These are phyloP conservation scores for Acyrthosiphon pisum DNA, from an alignment of 1,140 invertebrate species.

Conservation along the genomic window DNA sequence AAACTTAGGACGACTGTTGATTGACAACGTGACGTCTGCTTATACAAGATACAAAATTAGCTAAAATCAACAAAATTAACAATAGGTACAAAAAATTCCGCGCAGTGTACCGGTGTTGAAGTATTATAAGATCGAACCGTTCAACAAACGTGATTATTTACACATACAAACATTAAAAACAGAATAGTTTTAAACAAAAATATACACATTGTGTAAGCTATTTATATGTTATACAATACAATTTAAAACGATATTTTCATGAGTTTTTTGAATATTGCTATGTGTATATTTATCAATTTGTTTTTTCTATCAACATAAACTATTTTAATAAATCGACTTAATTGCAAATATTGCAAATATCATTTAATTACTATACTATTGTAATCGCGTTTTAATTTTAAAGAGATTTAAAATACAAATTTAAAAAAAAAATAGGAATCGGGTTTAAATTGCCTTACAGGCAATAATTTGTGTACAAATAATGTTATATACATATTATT, in stretches of 20 bases:
- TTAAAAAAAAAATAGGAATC: not conserved
- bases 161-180: not conserved
- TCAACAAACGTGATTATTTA: not conserved
- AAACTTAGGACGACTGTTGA: not conserved
- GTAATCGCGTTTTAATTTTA: not conserved
- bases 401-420: not conserved
- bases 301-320: not conserved
- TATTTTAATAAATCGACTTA: not conserved
- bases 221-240: not conserved
- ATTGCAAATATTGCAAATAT: not conserved
- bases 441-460: not conserved
- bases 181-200: constrained; percentile 28
- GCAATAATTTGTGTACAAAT: not conserved
- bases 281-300: not conserved
- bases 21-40: constrained; percentile 1
- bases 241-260: not conserved
- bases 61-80: constrained; percentile 34
- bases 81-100: not conserved
- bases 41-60: constrained; percentile 40
- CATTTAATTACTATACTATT: not conserved
- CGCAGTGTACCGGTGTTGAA: not conserved
- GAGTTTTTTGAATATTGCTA: not conserved
- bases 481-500: not conserved
- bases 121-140: not conserved
- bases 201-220: not conserved